Conservation (phyloP, 2,888 invertebrate genomes). For the Hydriomena furcata region DNA sequence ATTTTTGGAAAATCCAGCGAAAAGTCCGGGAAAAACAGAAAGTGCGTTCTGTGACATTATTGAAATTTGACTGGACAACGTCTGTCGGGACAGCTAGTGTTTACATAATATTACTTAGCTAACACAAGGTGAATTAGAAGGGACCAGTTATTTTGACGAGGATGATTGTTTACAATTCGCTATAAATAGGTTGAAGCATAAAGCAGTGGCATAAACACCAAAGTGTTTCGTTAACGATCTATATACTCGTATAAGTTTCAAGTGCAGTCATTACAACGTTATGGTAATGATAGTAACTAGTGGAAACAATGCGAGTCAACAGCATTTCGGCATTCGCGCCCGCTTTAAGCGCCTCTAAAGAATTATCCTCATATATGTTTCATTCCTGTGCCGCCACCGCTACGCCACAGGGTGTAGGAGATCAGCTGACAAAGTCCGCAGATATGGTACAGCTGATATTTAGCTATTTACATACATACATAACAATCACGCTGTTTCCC, state of each 20-base stretch:
- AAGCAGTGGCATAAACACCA: conserved; percentile 3
- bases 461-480: too few relatives aligned
- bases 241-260: conserved; percentile 17
- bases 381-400: conserved; percentile 38
- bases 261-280: conserved; percentile 32
- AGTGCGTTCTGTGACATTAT: too few relatives aligned
- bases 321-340: conserved; percentile 36
- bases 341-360: conserved; percentile 47
- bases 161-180: not conserved
- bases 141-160: not conserved
- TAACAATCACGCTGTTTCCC: too few relatives aligned
- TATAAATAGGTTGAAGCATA: not conserved
- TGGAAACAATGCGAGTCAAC: conserved; percentile 46
- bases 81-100: too few relatives aligned
- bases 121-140: not conserved
- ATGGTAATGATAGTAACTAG: conserved; percentile 41
- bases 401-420: conserved; percentile 2
- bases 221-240: conserved; percentile 19
- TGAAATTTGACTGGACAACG: too few relatives aligned
- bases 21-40: too few relatives aligned
- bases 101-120: too few relatives aligned
- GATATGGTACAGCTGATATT: not conserved
- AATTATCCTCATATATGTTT: conserved; percentile 53
- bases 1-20: too few relatives aligned
- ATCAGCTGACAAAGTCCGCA: conserved; percentile 2